Evolutionary conservation across 2,888 invertebrate genomes (phyloP).

Genomic region (Acleris cristana): DNA sequence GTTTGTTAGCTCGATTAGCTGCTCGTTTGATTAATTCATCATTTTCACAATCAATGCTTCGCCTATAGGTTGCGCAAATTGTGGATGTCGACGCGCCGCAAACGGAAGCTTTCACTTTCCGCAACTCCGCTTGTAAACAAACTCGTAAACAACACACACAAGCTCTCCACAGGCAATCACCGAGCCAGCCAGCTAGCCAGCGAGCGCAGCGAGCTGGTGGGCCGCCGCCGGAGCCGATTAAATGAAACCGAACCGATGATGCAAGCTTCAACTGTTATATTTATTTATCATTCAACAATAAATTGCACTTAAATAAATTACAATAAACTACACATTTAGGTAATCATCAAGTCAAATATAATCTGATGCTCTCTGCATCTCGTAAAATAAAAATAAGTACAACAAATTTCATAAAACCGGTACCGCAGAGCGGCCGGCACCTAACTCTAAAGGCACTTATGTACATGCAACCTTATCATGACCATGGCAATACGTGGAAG

Average conservation of each 20-base stretch:
- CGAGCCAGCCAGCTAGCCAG: no score
- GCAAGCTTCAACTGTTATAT: conserved; percentile 30
- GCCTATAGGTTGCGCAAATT: conserved; percentile 4
- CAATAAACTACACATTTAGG: conserved; percentile 72
- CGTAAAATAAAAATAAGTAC: conserved; percentile 45
- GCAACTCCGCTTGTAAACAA: not conserved
- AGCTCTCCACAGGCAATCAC: no score
- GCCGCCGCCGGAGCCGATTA: not conserved
- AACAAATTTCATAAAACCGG: conserved; percentile 50
- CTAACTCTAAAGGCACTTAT: conserved; percentile 46
- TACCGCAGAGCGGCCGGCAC: conserved; percentile 42
- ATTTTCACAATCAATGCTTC: conserved; percentile 20
- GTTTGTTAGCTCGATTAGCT: conserved; percentile 14
- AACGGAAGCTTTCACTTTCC: conserved; percentile 29
- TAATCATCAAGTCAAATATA: conserved; percentile 72
- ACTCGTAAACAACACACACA: not conserved
- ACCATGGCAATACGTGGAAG: conserved; percentile 68
- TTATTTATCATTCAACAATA: conserved; percentile 70
- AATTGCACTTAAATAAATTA: conserved; percentile 69
- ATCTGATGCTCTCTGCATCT: conserved; percentile 43
- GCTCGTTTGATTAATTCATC: conserved; percentile 25
- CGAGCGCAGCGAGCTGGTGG: not conserved
- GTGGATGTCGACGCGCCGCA: not conserved
- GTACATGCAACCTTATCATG: conserved; percentile 60
- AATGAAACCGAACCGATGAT: conserved; percentile 6